phyloP scores from a whole-genome alignment of 1,140 invertebrate genomes.

The Tetramorium alpestre region DNA sequence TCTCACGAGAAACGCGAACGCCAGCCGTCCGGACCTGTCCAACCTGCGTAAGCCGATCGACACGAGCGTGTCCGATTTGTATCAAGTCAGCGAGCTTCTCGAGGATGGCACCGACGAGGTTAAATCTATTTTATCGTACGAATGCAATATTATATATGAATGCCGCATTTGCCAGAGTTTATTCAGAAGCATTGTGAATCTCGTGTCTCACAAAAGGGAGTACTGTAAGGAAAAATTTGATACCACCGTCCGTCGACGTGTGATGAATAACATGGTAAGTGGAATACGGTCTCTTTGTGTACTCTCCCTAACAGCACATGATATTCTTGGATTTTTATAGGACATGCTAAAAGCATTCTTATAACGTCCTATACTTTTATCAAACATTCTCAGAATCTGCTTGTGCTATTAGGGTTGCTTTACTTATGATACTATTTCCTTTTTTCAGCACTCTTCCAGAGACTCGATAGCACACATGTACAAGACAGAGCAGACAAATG shows the following conservation, averaged over 20 bases:
- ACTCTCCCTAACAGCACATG: no score
- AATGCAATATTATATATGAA: slow-evolving; percentile 94
- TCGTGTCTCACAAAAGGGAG: slow-evolving; percentile 93
- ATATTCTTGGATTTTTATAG: no score
- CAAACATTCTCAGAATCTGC: no score
- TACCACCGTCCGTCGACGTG: slow-evolving; percentile 79
- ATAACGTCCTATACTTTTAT: no score
- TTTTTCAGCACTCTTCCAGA: background rate
- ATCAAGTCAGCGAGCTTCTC: slow-evolving; percentile 84
- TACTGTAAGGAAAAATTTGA: slow-evolving; percentile 89
- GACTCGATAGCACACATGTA: slow-evolving; percentile 26
- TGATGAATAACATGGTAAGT: slow-evolving; percentile 85
- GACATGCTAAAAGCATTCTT: no score
- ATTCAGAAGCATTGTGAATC: slow-evolving; percentile 93
- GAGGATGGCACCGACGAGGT: slow-evolving; percentile 86
- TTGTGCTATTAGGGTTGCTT: no score
- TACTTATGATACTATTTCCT: no score
- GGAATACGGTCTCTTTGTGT: background rate
- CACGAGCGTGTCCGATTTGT: slow-evolving; percentile 87
- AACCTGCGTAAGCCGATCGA: slow-evolving; percentile 88
- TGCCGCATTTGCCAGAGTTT: slow-evolving; percentile 94
- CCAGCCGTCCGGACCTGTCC: slow-evolving; percentile 85
- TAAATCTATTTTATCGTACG: slow-evolving; percentile 89
- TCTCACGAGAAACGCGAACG: background rate
- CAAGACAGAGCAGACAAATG: slow-evolving; percentile 22